These are phyloP conservation scores for Xestia sexstrigata DNA, from an alignment of 2,888 invertebrate genomes.

Conservation along the genomic window DNA sequence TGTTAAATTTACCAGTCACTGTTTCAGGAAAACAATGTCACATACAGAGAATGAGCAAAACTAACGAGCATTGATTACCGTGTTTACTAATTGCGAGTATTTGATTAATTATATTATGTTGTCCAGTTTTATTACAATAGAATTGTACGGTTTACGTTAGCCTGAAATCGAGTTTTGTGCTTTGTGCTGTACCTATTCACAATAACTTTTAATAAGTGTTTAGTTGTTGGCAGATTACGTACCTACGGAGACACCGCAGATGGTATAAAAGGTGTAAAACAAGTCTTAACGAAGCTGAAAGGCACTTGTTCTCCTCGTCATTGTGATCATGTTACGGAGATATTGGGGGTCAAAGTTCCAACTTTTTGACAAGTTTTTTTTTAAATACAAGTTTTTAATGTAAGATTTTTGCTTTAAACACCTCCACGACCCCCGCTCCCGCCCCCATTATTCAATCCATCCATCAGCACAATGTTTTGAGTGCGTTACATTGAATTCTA, in stretches of 20 bases:
- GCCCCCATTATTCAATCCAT: too few relatives aligned
- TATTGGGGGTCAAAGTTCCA: too few relatives aligned
- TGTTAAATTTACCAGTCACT: neutral
- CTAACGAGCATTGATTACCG: neutral
- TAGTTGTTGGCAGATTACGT: neutral
- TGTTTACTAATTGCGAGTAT: neutral
- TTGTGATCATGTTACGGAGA: too few relatives aligned
- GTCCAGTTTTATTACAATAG: neutral
- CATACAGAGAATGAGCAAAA: neutral
- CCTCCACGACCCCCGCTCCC: too few relatives aligned
- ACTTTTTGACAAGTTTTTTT: too few relatives aligned
- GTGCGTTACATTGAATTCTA: too few relatives aligned
- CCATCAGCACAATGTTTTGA: too few relatives aligned
- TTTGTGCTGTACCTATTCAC: neutral
- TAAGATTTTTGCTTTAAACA: too few relatives aligned
- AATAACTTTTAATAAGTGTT: neutral
- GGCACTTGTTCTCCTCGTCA: too few relatives aligned
- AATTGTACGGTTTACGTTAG: constrained; percentile 4
- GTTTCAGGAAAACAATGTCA: neutral
- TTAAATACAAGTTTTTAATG: too few relatives aligned
- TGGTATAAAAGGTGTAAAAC: too few relatives aligned
- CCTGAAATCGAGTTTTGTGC: neutral
- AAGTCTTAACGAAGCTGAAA: too few relatives aligned
- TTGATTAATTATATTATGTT: neutral
- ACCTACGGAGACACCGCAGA: neutral